phyloP scores from a whole-genome alignment of 2,888 invertebrate species.

The Diloba caeruleocephala region DNA sequence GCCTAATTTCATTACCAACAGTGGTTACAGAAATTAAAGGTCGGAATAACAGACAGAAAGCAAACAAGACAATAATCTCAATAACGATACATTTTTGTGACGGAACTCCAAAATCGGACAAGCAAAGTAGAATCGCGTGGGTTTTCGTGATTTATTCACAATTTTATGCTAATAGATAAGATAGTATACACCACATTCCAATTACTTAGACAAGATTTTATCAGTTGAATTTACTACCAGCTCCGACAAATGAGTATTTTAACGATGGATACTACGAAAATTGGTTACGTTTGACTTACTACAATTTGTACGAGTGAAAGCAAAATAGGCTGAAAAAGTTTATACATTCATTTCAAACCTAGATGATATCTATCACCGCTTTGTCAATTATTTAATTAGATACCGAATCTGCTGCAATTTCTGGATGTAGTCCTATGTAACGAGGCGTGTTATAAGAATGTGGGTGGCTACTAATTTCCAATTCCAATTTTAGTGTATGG shows the following conservation, averaged over 20 bases:
- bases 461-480: too few relatives aligned
- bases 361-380: not conserved
- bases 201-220: slow-evolving; percentile 5
- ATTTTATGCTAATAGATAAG: slow-evolving; percentile 5
- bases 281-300: slow-evolving; percentile 2
- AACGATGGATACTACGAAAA: slow-evolving; percentile 2
- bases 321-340: not conserved
- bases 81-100: too few relatives aligned
- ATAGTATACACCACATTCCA: slow-evolving; percentile 1
- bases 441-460: too few relatives aligned
- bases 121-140: not conserved
- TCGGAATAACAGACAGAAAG: too few relatives aligned
- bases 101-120: too few relatives aligned
- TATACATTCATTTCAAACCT: not conserved
- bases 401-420: too few relatives aligned
- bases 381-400: slow-evolving; percentile 3
- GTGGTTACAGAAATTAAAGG: too few relatives aligned
- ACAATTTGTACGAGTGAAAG: slow-evolving; percentile 6
- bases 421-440: too few relatives aligned
- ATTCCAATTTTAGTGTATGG: too few relatives aligned
- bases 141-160: not conserved
- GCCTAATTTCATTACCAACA: too few relatives aligned
- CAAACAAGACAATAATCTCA: too few relatives aligned
- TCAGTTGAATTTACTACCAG: slow-evolving; percentile 2
- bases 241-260: slow-evolving; percentile 2